These are phyloP conservation scores for Entosphenus tridentatus DNA, from an alignment of 2,113 vertebrate species.

Conservation along the genomic window DNA sequence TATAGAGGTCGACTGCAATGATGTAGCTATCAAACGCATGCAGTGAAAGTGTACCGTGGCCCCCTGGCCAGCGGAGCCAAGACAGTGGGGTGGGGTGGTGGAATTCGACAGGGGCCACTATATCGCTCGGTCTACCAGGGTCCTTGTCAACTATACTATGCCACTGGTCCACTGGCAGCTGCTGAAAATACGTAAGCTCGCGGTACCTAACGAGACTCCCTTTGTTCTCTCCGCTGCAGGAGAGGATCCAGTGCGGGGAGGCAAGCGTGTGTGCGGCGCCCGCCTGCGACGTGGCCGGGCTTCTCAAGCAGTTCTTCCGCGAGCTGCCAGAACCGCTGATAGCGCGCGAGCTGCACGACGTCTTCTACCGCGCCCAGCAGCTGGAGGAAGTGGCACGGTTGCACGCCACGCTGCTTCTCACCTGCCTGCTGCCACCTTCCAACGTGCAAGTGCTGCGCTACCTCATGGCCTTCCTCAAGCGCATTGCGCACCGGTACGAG, in stretches of 20 bases:
- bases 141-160: too few relatives aligned
- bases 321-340: constrained; percentile 19
- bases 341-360: constrained; percentile 15
- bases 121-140: too few relatives aligned
- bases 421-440: constrained; percentile 16
- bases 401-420: constrained; percentile 16
- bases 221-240: background rate
- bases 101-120: too few relatives aligned
- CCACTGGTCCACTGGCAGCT: too few relatives aligned
- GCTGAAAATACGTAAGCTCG: too few relatives aligned
- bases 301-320: constrained; percentile 24
- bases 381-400: constrained; percentile 9
- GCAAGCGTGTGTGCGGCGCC: constrained; percentile 11
- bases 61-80: too few relatives aligned
- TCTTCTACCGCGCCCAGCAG: constrained; percentile 19
- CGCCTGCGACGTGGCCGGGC: constrained; percentile 18
- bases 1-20: too few relatives aligned
- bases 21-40: too few relatives aligned
- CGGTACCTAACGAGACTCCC: too few relatives aligned
- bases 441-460: constrained; percentile 15
- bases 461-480: constrained; percentile 19
- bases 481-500: constrained; percentile 17
- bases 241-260: background rate
- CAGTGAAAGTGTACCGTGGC: too few relatives aligned
- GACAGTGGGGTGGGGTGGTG: too few relatives aligned